Base-by-base conservation (phyloP, 2,888 invertebrate species). In the Tribolium freemani region DNA sequence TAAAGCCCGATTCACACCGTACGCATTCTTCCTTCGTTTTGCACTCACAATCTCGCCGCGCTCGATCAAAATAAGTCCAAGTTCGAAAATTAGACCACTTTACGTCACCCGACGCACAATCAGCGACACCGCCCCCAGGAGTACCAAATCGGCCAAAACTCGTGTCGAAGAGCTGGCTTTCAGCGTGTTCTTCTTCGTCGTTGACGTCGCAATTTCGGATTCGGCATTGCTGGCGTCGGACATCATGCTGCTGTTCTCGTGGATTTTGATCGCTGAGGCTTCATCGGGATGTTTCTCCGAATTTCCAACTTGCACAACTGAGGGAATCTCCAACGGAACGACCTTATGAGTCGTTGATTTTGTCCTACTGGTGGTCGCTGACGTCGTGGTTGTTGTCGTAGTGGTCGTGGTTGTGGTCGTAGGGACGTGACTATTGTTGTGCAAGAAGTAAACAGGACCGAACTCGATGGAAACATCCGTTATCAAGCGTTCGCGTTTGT, bases 371-470 rank as follows among this genome's bases (percentile, higher is more conserved):
- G 86, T 86, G 0, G 86, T 85, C 0, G 87, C 86, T 1, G 88
- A 87, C 1, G 87, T 87, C 1, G 88, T 87, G 1, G 88, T 88
- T 0, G 87, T 87, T 0, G 89, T 88, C 0, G 89, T 88, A 0
- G 88, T 88, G 0, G 90, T 88, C 0, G 90, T 89, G 0, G 92
- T 90, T 0, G 91, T 91, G 0, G 93, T 95, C 8, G 94, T 94
- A 1, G 96, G 95, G 13, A 95, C 93, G 46, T 93, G 85, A 10
- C 91, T 93, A 78, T 92, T 91, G 84, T 96, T 96, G 61, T 89
- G 89, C 51, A 93, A 85, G 86, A 91, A 96, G 84, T 94, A 96
- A 56, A 93, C 89, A 26, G 92, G 92, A n/a, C 94, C 93, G 78
- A 92, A 93, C 76, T 92, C 90, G 4, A 93, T 90, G 77, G 89